A percentile compares a stretch with the other conserved stretches of the same genome.
These are phyloP conservation scores for Neolamprologus tretocephalus DNA, from an alignment of 2,113 vertebrate species.

Conservation along the genomic window DNA sequence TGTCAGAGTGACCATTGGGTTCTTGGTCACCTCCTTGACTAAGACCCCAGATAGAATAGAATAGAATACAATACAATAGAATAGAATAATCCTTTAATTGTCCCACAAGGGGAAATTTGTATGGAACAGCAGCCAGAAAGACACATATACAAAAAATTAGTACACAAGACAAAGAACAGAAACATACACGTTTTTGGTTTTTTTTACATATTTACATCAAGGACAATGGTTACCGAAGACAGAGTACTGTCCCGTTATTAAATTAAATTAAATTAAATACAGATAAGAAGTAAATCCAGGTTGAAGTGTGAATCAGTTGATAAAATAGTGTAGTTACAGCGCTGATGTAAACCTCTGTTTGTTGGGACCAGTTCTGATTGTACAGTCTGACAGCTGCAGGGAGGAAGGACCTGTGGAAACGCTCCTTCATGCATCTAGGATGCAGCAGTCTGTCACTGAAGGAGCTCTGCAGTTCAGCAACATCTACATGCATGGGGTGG, in stretches of 20 bases:
- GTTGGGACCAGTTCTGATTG: fast-evolving
- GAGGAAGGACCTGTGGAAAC: fast-evolving
- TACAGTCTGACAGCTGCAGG: no score
- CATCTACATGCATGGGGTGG: fast-evolving
- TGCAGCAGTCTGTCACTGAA: no score
- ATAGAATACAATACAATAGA: not conserved
- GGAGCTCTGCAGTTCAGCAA: no score
- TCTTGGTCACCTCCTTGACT: not conserved
- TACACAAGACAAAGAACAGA: fast-evolving
- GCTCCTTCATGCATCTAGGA: no score
- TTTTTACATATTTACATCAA: no score
- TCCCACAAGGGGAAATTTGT: fast-evolving
- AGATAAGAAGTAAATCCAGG: fast-evolving
- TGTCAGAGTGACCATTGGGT: not conserved
- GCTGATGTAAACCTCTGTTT: no score
- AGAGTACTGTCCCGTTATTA: fast-evolving
- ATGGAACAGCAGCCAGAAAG: not conserved
- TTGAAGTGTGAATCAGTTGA: not conserved
- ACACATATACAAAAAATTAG: not conserved
- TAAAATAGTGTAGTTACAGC: fast-evolving
- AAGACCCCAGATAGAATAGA: not conserved
- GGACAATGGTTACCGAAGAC: no score
- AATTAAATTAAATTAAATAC: no score
- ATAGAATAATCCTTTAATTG: not conserved
- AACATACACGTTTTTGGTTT: fast-evolving